Base-by-base conservation (phyloP, 2,797 vertebrate genomes). In the Melanogrammus aeglefinus region DNA sequence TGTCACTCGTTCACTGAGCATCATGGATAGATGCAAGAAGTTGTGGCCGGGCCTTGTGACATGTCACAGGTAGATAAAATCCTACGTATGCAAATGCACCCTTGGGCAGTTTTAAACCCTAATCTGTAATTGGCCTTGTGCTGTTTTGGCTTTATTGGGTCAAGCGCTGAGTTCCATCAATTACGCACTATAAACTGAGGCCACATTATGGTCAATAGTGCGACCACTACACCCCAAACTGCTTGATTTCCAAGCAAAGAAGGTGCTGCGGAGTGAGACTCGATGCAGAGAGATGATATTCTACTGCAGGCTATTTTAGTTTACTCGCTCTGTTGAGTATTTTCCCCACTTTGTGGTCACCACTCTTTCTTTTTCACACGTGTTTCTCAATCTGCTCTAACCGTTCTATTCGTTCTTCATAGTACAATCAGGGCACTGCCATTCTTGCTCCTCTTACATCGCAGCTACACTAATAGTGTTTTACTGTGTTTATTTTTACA, bases 11-110 rank as follows among this genome's bases (percentile, higher is more conserved):
- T 79, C 81, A 29, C 18, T 83, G 73, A 81, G 77, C 79, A 77
- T 78, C 78, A 80, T n/a, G n/a, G 27, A 39, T 77, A 78, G 3
- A 75, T 72, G n/a, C 76, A 82, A 83, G 44, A 78, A 85, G 24
- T 79, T 81, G 29, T 85, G 79, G 79, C 76, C 79, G n/a, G 74
- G 69, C 76, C 35, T 78, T 77, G 78, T 77, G 72, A 86, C 57
- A 74, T 76, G 12, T 81, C 78, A 6, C 78, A 81, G 29, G 78
- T 78, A n/a, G 44, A 83, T 75, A 75, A 75, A 39, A 70, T 72
- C 1, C 7, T 14, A 66, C 76, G 76, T 73, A 76, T 38, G 71
- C 10, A n/a, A n/a, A n/a, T n/a, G n/a, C n/a, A n/a, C n/a, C n/a
- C n/a, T n/a, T n/a, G n/a, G n/a, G n/a, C n/a, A n/a, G n/a, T 69